Evolutionary conservation across 2,113 vertebrate genomes (phyloP), one percentile per base, ranked within the genome.

Genomic region (Neolamprologus falcicula): DNA sequence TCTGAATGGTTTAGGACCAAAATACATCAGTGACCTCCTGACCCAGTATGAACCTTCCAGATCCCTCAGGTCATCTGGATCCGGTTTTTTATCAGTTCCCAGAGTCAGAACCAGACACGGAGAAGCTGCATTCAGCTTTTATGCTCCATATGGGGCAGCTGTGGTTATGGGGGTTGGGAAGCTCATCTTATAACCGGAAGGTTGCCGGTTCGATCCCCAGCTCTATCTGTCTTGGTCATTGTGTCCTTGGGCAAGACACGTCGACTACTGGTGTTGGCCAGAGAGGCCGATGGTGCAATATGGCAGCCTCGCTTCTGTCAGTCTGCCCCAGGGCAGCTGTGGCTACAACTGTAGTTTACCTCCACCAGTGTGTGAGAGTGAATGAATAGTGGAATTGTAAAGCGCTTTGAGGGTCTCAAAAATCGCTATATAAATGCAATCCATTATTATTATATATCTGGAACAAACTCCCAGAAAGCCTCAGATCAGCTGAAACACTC

Each of bases 261-360:
- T 54, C 3, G 2, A 0, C 53, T 12, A 24, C n/a, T 54, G 1
- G 53, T 54, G 53, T 0, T 54, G 52, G 52, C n/a, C 10, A 54
- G 19, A 21, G 52, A 2, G n/a, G 52, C 10, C 2, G 2, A 54
- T 54, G n/a, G 2, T 0, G n/a, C 10, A 4, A 13, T 55, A 55
- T 7, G 21, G 53, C 21, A 24, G 11, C 53, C 9, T 53, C 0
- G 2, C 5, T 21, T 53, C 52, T 21, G 5, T 4, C 52, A 53
- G 3, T 6, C 5, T 53, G 52, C 9, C 52, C 52, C n/a, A 53
- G 9, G 9, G 52, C n/a, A 54, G n/a, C n/a, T 54, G 3, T 4
- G 5, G 2, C n/a, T 54, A 53, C 52, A 53, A 11, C 52, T 0
- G 52, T 6, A 53, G 9, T 0, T 52, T 54, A 0, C 52, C n/a